Conservation (phyloP, 2,113 vertebrate species). For the Vombatus ursinus region DNA sequence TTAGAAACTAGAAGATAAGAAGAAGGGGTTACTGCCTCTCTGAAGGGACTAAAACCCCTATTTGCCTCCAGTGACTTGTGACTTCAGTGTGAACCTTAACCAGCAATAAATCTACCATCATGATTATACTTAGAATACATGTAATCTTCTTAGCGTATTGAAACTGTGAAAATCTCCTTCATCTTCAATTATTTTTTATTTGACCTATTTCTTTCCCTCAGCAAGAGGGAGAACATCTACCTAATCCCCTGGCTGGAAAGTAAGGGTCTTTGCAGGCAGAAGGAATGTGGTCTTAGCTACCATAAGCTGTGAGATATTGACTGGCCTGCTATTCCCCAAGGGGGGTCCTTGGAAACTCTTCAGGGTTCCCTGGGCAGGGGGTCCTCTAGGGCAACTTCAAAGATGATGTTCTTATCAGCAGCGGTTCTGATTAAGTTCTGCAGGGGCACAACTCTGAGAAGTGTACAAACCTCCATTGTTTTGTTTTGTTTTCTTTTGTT, state of each 20-base stretch:
- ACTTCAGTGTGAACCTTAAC: slow-evolving; percentile 68
- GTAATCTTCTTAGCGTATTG: slow-evolving; percentile 71
- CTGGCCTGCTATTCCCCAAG: neutral
- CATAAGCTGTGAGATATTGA: slow-evolving; percentile 30
- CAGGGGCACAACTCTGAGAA: neutral
- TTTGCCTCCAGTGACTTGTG: slow-evolving; percentile 63
- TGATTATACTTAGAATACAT: slow-evolving; percentile 66
- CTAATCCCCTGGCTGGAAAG: slow-evolving; percentile 63
- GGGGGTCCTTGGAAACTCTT: neutral
- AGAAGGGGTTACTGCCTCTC: neutral
- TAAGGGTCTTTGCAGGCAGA: slow-evolving; percentile 29
- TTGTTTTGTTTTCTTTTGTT: too few relatives aligned
- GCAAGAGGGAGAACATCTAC: slow-evolving; percentile 38
- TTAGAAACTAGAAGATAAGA: slow-evolving; percentile 54
- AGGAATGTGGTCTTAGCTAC: slow-evolving; percentile 59
- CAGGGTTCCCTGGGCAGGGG: neutral
- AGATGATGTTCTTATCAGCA: neutral
- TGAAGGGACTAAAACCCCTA: slow-evolving; percentile 26
- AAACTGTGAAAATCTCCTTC: slow-evolving; percentile 76
- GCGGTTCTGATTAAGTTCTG: neutral
- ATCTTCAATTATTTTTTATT: slow-evolving; percentile 76
- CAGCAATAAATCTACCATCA: slow-evolving; percentile 58
- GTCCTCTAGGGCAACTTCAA: neutral
- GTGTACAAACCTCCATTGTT: neutral
- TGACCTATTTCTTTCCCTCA: slow-evolving; percentile 53